Percentiles rank a stretch among this genome's conserved stretches.
These are phyloP conservation scores for Acanthaster planci DNA, from an alignment of 35 echinoderm and acorn worm species.

Conservation along the genomic window DNA sequence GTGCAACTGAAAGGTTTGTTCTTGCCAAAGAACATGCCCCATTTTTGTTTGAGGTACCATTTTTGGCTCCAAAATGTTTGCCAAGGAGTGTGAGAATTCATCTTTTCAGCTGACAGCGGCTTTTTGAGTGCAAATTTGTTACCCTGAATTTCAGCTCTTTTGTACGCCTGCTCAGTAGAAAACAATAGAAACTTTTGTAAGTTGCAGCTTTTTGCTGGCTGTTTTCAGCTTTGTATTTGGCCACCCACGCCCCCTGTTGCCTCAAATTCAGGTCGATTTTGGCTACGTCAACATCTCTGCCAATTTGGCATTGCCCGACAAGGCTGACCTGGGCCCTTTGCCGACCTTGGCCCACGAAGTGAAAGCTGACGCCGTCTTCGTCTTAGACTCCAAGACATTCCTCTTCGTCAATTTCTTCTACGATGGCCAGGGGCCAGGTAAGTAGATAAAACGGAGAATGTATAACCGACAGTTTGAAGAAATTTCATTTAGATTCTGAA, in stretches of 20 bases:
- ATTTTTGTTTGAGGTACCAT: neutral
- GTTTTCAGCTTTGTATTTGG: too few species aligned
- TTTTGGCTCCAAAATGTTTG: neutral
- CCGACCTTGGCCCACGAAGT: conserved; percentile 45
- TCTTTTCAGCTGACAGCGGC: neutral
- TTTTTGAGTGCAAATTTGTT: neutral
- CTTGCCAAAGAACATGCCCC: too few species aligned
- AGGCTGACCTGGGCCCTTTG: conserved; percentile 18
- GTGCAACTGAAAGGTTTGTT: too few species aligned
- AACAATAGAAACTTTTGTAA: neutral
- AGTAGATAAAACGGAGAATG: neutral
- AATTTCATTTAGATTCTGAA: neutral
- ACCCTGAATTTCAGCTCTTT: too few species aligned
- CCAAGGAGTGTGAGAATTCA: neutral
- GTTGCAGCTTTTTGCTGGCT: too few species aligned
- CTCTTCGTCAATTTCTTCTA: conserved; percentile 59
- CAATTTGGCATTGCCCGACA: conserved; percentile 11
- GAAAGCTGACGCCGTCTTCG: conserved; percentile 24
- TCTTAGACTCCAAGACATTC: conserved; percentile 56
- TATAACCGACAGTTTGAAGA: neutral
- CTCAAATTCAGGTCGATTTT: conserved; percentile 48
- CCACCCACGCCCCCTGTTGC: too few species aligned
- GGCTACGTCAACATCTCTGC: conserved; percentile 26
- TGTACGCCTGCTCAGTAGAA: neutral
- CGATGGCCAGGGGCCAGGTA: conserved; percentile 76